Base-by-base conservation (phyloP, 2,797 vertebrate species). In the Lepus townsendii region DNA sequence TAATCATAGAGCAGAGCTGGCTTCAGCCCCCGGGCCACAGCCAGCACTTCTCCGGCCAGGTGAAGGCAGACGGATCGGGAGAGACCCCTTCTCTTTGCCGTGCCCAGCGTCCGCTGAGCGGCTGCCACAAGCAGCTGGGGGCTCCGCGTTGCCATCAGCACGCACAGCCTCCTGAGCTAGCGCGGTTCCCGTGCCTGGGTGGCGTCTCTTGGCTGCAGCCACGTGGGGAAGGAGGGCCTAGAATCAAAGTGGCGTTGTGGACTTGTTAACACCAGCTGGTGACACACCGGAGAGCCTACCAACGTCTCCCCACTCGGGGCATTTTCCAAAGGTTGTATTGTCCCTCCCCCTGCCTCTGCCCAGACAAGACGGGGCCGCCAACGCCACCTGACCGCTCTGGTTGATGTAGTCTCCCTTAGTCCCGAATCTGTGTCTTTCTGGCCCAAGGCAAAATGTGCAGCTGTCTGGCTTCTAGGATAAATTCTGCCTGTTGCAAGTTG, bases 1-100 rank as follows among this genome's bases (percentile, higher is more conserved):
- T 95, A 98, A 57, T 99, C 99, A 35, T 99, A 99, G 0, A 99
- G 97, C 79, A 99, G 88, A 60, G 99, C 98, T 2, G 99, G 99
- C 98, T 99, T 99, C 96, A 99, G 93, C 7, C 99, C 99, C 66
- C 97, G 91, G 95, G 99, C 98, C 69, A 99, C 99, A 57, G 99
- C 99, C 42, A 98, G 97, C 77, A 99, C 98, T 92, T 99, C 99
- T 95, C 98, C 98, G 17, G 99, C 98, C 6, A 99, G 94, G 27
- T 98, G 98, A 95, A 99, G 97, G 97, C 99, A 98, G 35, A 95
- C 83, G n/a, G 97, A 78, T 32, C 66, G 76, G 0, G 98, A 98
- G 1, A 98, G 98, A 77, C 94, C 77, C 90, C 98, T 98, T 94
- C 95, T 98, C 95, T 97, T 98, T 35, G 90, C 91, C 35, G 65